A percentile compares a stretch with the other conserved stretches of the same genome.
Evolutionary conservation across 1,140 invertebrate species (phyloP).

Genomic region (Zaprionus inermis): DNA sequence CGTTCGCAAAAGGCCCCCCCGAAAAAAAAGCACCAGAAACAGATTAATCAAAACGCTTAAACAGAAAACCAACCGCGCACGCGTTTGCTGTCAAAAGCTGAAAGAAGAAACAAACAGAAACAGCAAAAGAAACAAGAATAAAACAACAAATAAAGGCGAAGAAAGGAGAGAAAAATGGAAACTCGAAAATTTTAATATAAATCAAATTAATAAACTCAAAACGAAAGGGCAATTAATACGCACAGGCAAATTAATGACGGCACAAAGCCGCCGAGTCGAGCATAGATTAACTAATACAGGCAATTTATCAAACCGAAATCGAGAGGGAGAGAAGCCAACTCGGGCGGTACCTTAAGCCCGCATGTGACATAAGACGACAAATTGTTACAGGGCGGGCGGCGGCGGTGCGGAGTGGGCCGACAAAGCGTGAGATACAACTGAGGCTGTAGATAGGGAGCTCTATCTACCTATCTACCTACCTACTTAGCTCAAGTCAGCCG

Average conservation of each 20-base stretch:
- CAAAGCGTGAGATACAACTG: slow-evolving; percentile 25
- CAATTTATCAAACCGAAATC: slow-evolving; percentile 61
- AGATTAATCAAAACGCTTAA: slow-evolving; percentile 71
- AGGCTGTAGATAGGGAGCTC: slow-evolving; percentile 6
- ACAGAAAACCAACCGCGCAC: slow-evolving; percentile 54
- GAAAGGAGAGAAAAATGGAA: slow-evolving; percentile 43
- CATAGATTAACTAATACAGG: slow-evolving; percentile 67
- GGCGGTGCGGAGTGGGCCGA: neutral
- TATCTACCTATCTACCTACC: slow-evolving; percentile 32
- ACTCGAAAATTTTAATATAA: slow-evolving; percentile 63
- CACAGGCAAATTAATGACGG: slow-evolving; percentile 76
- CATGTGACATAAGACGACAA: slow-evolving; percentile 35
- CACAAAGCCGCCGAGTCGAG: slow-evolving; percentile 27
- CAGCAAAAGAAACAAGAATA: slow-evolving; percentile 11
- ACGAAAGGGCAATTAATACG: slow-evolving; percentile 65
- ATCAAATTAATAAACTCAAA: slow-evolving; percentile 49
- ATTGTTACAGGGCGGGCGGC: slow-evolving; percentile 8
- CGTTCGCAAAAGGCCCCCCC: slow-evolving; percentile 38
- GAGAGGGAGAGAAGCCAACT: slow-evolving; percentile 13
- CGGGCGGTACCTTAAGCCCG: slow-evolving; percentile 19
- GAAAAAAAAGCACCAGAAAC: neutral
- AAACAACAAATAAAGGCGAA: slow-evolving; percentile 20
- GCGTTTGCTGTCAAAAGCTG: slow-evolving; percentile 66
- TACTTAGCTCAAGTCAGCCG: too few relatives aligned
- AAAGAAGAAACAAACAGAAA: neutral